Percentiles rank a stretch among this genome's conserved stretches.
phyloP scores from a whole-genome alignment of 2,888 invertebrate species.

The Cephus sareptanus region DNA sequence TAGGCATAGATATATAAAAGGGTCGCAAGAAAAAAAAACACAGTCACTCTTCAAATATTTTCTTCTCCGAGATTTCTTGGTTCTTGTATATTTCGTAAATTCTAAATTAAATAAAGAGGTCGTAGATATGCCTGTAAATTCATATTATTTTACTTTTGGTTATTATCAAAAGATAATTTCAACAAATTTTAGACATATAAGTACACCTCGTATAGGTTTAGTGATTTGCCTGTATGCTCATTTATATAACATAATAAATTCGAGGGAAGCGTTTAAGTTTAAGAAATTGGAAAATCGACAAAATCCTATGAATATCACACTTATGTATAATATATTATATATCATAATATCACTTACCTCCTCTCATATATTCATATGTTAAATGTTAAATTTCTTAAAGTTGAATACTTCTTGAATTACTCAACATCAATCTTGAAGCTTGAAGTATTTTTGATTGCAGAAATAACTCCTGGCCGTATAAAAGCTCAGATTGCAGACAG shows the following conservation, averaged over 20 bases:
- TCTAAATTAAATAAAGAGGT: neutral
- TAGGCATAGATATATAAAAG: neutral
- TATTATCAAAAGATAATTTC: no score
- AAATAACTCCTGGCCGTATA: conserved; percentile 15
- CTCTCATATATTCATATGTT: neutral
- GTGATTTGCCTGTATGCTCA: no score
- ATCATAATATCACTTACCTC: neutral
- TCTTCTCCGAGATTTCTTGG: neutral
- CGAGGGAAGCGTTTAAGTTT: no score
- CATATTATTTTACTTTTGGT: neutral
- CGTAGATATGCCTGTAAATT: neutral
- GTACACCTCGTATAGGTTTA: no score
- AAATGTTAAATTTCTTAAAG: neutral
- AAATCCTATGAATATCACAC: neutral
- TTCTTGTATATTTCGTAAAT: neutral
- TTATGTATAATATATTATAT: neutral
- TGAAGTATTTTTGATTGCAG: conserved; percentile 20
- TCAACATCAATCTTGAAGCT: conserved; percentile 10
- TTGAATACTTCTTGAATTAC: neutral
- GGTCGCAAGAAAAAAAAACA: neutral
- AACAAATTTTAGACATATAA: no score
- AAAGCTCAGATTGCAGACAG: conserved; percentile 15
- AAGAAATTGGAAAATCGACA: neutral
- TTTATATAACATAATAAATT: no score
- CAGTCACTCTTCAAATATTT: neutral